Percentiles rank a stretch among this genome's conserved stretches.
Conservation (phyloP, 2,888 invertebrate species). For the Carterocephalus palaemon region DNA sequence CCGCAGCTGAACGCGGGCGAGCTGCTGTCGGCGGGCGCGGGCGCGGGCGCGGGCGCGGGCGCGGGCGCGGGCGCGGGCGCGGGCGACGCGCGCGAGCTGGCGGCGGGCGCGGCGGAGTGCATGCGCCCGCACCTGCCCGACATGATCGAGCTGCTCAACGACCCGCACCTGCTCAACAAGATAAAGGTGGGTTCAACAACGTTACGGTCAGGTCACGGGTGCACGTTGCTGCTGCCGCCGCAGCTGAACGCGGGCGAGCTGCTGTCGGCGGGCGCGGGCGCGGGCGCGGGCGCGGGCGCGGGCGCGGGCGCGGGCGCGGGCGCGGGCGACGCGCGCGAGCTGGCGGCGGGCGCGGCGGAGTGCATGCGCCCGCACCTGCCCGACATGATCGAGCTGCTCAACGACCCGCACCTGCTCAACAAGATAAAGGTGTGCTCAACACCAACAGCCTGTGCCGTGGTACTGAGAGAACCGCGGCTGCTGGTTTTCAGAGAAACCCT, state of each 20-base stretch:
- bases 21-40: slow-evolving; percentile 39
- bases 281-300: slow-evolving; percentile 37
- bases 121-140: slow-evolving; percentile 95
- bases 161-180: slow-evolving; percentile 97
- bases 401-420: slow-evolving; percentile 96
- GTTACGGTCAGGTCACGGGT: slow-evolving; percentile 70
- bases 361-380: slow-evolving; percentile 94
- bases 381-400: slow-evolving; percentile 96
- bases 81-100: slow-evolving; percentile 74
- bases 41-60: slow-evolving; percentile 42
- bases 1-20: slow-evolving; percentile 63
- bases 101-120: slow-evolving; percentile 95
- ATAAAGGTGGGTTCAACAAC: slow-evolving; percentile 87
- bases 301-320: neutral
- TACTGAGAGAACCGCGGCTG: no score
- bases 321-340: slow-evolving; percentile 61
- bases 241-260: slow-evolving; percentile 40
- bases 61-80: slow-evolving; percentile 34
- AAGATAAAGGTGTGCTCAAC: slow-evolving; percentile 92
- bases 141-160: slow-evolving; percentile 95
- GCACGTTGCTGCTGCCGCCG: slow-evolving; percentile 85
- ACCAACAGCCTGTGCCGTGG: neutral
- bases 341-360: slow-evolving; percentile 93
- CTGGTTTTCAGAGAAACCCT: no score
- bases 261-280: slow-evolving; percentile 36